Conservation (phyloP, 2,888 invertebrate species). For the Parelbella ahira region DNA sequence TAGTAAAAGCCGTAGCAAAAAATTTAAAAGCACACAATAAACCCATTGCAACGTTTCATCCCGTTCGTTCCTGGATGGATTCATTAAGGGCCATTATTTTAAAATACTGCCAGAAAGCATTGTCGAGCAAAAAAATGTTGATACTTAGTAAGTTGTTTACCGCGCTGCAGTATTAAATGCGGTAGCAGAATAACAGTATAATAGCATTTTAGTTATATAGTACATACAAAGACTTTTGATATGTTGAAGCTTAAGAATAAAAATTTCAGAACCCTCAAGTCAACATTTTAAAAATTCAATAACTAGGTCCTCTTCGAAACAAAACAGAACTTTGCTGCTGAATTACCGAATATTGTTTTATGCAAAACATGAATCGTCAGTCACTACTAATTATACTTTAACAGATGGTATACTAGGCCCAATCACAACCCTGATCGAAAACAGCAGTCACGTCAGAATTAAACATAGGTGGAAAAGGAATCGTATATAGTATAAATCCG, state of each 20-base stretch:
- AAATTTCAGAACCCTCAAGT: too few relatives aligned
- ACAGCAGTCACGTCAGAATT: conserved; percentile 13
- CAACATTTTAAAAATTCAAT: too few relatives aligned
- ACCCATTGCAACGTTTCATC: conserved; percentile 17
- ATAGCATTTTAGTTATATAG: too few relatives aligned
- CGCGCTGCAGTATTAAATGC: conserved; percentile 5
- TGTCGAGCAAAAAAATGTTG: conserved; percentile 14
- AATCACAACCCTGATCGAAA: too few relatives aligned
- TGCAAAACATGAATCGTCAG: too few relatives aligned
- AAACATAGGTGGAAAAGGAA: conserved; percentile 6
- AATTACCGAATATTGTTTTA: too few relatives aligned
- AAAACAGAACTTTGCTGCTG: too few relatives aligned
- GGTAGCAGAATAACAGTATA: conserved; percentile 7
- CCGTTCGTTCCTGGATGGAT: conserved; percentile 12
- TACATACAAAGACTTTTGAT: too few relatives aligned
- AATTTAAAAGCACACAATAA: conserved; percentile 8
- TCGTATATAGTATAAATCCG: conserved; percentile 6
- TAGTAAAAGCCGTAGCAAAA: conserved; percentile 3
- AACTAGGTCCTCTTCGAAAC: too few relatives aligned
- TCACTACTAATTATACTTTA: too few relatives aligned
- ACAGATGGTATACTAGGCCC: not conserved
- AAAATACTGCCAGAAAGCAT: conserved; percentile 17
- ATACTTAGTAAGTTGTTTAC: conserved; percentile 4
- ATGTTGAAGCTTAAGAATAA: too few relatives aligned
- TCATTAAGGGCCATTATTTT: conserved; percentile 14